Conservation (phyloP, 2,113 vertebrate genomes). For the Baryphthengus martii region DNA sequence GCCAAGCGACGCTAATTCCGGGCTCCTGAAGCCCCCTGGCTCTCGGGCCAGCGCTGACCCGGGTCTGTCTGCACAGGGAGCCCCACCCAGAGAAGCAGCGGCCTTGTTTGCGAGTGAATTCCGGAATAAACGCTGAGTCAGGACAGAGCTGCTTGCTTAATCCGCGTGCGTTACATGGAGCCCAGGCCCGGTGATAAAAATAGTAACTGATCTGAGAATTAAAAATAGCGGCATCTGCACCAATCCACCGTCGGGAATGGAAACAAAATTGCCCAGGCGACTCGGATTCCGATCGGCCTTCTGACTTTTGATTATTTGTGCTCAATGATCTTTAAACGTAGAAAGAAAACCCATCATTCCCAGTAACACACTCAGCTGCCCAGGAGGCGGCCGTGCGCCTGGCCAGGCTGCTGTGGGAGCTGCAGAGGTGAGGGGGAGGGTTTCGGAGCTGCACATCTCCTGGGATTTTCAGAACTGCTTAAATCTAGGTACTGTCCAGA, state of each 20-base stretch:
- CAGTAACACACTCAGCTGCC: not conserved
- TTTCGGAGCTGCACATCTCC: not conserved
- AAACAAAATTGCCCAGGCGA: not conserved
- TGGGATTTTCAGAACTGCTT: no score
- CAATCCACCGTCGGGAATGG: not conserved
- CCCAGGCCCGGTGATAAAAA: not conserved
- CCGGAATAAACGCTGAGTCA: not conserved
- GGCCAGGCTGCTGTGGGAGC: not conserved
- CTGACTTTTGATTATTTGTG: not conserved
- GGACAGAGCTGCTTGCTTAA: not conserved
- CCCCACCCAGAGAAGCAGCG: not conserved
- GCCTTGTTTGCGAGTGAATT: not conserved
- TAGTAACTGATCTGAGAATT: not conserved
- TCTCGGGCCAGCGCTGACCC: fast-evolving
- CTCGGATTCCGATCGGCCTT: not conserved
- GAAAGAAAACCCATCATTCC: not conserved
- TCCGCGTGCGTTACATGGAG: not conserved
- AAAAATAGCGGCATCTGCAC: not conserved
- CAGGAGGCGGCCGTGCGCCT: not conserved
- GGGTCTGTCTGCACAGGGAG: not conserved
- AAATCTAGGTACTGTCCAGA: not conserved
- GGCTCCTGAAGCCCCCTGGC: fast-evolving
- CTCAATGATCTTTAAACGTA: not conserved
- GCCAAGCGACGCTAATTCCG: fast-evolving
- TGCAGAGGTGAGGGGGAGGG: not conserved